phyloP scores from a whole-genome alignment of 2,797 vertebrate species.

The Thripadectes ignobilis region DNA sequence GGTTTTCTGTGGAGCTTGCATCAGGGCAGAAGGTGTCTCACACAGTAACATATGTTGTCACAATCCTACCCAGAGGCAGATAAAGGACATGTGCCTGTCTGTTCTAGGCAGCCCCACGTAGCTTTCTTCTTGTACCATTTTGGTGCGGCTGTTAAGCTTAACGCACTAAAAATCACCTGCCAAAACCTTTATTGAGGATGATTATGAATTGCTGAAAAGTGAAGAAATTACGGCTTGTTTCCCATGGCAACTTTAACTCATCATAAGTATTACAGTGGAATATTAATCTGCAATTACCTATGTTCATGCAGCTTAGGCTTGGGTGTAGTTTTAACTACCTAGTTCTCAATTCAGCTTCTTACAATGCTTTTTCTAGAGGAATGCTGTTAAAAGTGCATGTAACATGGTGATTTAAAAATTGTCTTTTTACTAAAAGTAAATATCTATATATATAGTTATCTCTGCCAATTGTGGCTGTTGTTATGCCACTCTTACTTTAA shows the following conservation, averaged over 20 bases:
- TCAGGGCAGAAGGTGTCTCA: neutral
- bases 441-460: neutral
- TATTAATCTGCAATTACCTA: slow-evolving; percentile 59
- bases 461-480: neutral
- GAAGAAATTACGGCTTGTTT: slow-evolving; percentile 49
- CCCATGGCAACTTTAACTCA: slow-evolving; percentile 56
- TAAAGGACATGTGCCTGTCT: neutral
- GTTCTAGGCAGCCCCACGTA: accelerated
- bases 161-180: slow-evolving; percentile 36
- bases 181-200: slow-evolving; percentile 22
- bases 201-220: slow-evolving; percentile 37
- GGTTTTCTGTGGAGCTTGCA: neutral
- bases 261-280: neutral
- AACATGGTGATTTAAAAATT: neutral
- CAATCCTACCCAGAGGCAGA: neutral
- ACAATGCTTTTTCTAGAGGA: neutral
- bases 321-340: neutral
- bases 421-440: neutral
- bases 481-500: neutral
- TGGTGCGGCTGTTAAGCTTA: neutral
- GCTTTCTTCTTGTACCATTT: neutral
- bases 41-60: neutral
- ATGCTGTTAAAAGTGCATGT: neutral
- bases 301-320: slow-evolving; percentile 30
- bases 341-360: neutral